Percentiles rank a stretch among this genome's conserved stretches.
These are phyloP conservation scores for Mixornis gularis DNA, from an alignment of 2,113 vertebrate species.

Conservation along the genomic window DNA sequence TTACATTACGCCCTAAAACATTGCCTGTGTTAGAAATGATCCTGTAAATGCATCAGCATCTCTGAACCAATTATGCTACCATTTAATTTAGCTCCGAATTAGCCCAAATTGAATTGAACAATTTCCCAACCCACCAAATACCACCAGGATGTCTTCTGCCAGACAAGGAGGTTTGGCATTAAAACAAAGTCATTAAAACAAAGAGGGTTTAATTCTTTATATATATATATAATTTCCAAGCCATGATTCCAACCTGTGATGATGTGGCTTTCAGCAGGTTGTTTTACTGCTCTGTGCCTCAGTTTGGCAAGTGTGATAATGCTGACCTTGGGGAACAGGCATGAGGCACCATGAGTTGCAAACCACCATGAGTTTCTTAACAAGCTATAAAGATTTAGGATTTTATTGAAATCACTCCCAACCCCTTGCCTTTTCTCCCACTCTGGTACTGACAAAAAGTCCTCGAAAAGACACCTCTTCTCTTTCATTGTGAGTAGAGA, in stretches of 20 bases:
- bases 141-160: background rate
- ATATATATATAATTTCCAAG: background rate
- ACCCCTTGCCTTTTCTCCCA: background rate
- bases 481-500: background rate
- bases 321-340: background rate
- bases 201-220: background rate
- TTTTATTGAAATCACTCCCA: background rate
- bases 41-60: background rate
- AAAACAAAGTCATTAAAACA: background rate
- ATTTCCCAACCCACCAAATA: background rate
- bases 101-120: background rate
- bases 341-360: background rate
- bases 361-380: background rate
- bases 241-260: background rate
- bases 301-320: background rate
- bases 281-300: background rate
- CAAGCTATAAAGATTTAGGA: background rate
- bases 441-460: background rate
- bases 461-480: background rate
- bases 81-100: slow-evolving; percentile 30
- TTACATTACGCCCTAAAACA: background rate
- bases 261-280: background rate
- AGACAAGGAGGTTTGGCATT: background rate
- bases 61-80: background rate
- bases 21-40: background rate